Conservation (phyloP, 2,113 vertebrate species). For the Hippopotamus amphibius region DNA sequence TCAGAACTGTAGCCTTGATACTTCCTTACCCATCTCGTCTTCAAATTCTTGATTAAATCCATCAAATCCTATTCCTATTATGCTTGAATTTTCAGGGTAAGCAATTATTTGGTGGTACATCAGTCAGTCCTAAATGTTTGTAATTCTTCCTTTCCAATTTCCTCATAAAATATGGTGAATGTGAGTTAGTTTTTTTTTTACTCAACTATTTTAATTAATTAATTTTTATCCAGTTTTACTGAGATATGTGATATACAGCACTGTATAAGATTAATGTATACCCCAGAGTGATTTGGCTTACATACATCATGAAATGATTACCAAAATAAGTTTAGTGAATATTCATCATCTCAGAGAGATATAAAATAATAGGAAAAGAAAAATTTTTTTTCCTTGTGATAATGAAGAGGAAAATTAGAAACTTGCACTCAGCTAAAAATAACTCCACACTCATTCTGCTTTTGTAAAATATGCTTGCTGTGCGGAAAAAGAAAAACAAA, state of each 20-base stretch:
- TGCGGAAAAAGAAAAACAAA: no score
- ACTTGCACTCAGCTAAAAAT: no score
- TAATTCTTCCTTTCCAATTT: not conserved
- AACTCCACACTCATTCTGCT: no score
- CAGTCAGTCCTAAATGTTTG: not conserved
- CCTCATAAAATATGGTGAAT: not conserved
- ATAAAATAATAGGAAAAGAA: not conserved
- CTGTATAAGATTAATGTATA: not conserved
- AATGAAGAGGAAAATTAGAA: no score
- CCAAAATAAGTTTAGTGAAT: not conserved
- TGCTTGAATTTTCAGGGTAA: not conserved
- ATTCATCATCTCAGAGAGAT: not conserved
- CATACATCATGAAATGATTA: not conserved
- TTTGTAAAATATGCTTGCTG: no score
- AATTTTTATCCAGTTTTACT: not conserved
- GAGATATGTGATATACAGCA: not conserved
- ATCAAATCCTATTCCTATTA: not conserved
- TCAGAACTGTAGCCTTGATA: not conserved
- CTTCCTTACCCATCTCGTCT: not conserved
- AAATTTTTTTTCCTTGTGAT: not conserved
- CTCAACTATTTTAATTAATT: not conserved
- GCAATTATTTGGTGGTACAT: not conserved
- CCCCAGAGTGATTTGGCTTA: not conserved
- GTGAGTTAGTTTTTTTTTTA: not conserved
- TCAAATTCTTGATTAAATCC: not conserved